Conservation (phyloP, 2,888 invertebrate species). For the Nasonovia ribisnigri region DNA sequence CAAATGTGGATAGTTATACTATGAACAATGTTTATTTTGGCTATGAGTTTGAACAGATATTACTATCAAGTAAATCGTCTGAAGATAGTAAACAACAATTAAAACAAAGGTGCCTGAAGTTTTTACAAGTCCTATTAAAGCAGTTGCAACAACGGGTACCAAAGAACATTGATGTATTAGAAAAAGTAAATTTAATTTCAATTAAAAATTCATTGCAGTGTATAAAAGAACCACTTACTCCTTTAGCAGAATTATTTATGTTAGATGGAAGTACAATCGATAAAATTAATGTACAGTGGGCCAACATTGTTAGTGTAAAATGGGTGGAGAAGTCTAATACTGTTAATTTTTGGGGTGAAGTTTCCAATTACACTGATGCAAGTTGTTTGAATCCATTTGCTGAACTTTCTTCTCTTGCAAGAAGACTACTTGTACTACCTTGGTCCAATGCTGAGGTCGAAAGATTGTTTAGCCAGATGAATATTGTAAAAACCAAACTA, state of each 20-base stretch:
- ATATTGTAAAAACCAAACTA: conserved; percentile 67
- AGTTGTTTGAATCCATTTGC: conserved; percentile 49
- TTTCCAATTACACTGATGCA: conserved; percentile 67
- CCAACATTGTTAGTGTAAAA: background rate
- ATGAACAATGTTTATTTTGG: background rate
- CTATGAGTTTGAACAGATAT: background rate
- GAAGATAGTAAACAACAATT: background rate
- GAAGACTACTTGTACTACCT: conserved; percentile 66
- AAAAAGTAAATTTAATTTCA: background rate
- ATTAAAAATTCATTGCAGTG: background rate
- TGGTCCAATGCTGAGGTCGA: conserved; percentile 68
- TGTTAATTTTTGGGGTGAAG: conserved; percentile 68
- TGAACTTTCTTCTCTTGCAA: conserved; percentile 67
- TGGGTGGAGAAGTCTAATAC: conserved; percentile 33
- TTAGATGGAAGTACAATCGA: background rate
- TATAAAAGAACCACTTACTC: conserved; percentile 2
- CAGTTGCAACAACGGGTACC: background rate
- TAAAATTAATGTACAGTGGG: background rate
- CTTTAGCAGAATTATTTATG: background rate
- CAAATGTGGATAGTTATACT: background rate
- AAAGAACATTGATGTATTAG: background rate
- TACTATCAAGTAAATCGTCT: background rate
- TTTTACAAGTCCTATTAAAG: background rate
- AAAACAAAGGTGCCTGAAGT: background rate
- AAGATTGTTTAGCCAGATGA: conserved; percentile 67